Evolutionary conservation across 2,797 vertebrate species (phyloP).

Genomic region (Erithacus rubecula): DNA sequence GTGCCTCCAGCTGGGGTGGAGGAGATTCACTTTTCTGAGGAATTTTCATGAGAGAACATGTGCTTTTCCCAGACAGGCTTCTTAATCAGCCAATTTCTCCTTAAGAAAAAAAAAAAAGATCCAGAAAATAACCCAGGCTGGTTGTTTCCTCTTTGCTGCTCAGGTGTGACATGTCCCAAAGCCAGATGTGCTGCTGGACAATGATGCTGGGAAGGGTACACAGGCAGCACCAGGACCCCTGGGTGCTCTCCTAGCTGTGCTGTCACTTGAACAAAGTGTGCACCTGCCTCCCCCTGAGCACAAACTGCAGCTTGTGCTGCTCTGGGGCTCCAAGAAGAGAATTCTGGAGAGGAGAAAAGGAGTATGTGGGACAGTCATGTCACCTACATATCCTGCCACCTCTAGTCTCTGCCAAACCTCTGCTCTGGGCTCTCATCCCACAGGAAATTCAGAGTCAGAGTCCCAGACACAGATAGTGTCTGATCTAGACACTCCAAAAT

Average conservation of each 20-base stretch:
- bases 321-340: background rate
- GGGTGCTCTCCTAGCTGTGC: background rate
- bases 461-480: background rate
- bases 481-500: background rate
- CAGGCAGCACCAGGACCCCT: background rate
- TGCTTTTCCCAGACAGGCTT: background rate
- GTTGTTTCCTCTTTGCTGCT: background rate
- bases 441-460: background rate
- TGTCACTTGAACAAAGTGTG: rapidly evolving
- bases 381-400: background rate
- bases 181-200: background rate
- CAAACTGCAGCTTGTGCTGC: rapidly evolving
- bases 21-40: background rate
- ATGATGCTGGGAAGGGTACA: background rate
- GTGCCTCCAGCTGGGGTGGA: background rate
- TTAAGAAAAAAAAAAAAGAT: background rate
- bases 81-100: background rate
- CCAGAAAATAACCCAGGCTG: background rate
- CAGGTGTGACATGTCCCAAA: background rate
- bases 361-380: rapidly evolving
- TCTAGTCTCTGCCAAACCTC: background rate
- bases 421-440: background rate
- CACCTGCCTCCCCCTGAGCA: background rate
- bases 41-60: rapidly evolving
- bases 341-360: background rate